A percentile compares a stretch with the other conserved stretches of the same genome.
Conservation (phyloP, 2,113 vertebrate species). For the Scartelaos histophorus region DNA sequence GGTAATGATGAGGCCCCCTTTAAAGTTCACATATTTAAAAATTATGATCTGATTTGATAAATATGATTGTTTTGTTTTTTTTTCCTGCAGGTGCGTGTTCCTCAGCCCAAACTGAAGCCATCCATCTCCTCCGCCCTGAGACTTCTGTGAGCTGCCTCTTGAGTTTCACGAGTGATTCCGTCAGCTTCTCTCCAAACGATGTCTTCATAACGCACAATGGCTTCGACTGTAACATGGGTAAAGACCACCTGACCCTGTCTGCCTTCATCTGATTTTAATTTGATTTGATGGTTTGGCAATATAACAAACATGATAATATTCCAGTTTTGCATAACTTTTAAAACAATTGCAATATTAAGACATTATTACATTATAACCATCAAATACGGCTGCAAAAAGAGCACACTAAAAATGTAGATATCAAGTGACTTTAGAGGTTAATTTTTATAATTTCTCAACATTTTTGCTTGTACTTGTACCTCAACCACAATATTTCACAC, state of each 20-base stretch:
- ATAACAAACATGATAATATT: too few relatives aligned
- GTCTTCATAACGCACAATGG: constrained; percentile 79
- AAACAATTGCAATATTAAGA: too few relatives aligned
- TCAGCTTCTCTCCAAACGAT: constrained; percentile 82
- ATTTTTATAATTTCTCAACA: too few relatives aligned
- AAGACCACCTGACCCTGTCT: neutral
- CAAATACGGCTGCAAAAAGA: too few relatives aligned
- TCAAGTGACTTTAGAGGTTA: neutral
- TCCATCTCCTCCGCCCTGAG: constrained; percentile 82
- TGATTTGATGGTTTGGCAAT: too few relatives aligned
- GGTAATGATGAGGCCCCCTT: constrained; percentile 72
- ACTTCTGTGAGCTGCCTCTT: constrained; percentile 83
- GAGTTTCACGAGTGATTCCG: constrained; percentile 77
- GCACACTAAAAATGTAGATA: neutral
- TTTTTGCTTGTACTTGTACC: neutral
- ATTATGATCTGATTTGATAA: neutral
- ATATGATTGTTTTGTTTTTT: neutral
- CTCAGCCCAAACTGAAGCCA: constrained; percentile 77
- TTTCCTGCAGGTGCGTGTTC: constrained; percentile 83
- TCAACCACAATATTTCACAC: neutral
- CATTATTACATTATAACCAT: too few relatives aligned
- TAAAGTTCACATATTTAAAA: neutral
- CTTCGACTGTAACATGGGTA: constrained; percentile 85
- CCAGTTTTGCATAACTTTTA: too few relatives aligned
- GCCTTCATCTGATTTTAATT: too few relatives aligned